Evolutionary conservation across 2,797 vertebrate genomes (phyloP).

Genomic region (Tenualosa ilisha): DNA sequence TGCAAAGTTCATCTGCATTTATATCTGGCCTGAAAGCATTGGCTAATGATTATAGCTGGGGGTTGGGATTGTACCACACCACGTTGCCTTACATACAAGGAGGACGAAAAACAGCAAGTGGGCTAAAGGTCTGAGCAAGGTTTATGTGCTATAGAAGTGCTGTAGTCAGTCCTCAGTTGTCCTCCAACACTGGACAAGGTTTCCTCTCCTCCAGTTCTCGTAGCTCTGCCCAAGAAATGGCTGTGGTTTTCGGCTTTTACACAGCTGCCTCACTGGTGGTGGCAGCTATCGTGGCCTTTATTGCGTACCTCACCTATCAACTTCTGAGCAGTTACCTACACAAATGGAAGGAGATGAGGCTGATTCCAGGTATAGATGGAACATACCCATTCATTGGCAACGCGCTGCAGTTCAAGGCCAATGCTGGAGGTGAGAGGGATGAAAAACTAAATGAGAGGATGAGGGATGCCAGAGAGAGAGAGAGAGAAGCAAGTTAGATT

Average conservation of each 20-base stretch:
- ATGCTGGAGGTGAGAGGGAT: conserved; percentile 65
- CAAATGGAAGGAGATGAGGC: conserved; percentile 69
- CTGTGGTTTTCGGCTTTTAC: conserved; percentile 40
- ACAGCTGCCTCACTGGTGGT: conserved; percentile 52
- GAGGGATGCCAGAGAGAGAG: not conserved
- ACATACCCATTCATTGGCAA: conserved; percentile 71
- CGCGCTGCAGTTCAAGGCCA: conserved; percentile 66
- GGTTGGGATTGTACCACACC: not conserved
- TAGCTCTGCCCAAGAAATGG: conserved; percentile 55
- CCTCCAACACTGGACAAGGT: not conserved
- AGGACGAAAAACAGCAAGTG: not conserved
- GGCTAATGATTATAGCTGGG: not conserved
- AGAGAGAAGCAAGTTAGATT: not conserved
- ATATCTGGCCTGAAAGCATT: not conserved
- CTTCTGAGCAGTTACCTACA: conserved; percentile 63
- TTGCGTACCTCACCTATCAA: conserved; percentile 67
- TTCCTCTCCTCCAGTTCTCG: not conserved
- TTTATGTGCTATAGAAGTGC: not conserved
- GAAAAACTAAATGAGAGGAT: not conserved
- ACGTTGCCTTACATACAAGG: not conserved
- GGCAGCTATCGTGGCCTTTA: conserved; percentile 50
- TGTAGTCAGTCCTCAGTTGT: not conserved
- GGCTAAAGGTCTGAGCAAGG: not conserved
- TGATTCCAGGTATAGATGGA: conserved; percentile 60
- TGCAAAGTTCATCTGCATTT: not conserved